Evolutionary conservation across 2,113 vertebrate species (phyloP).

Genomic region (Catharus bicknelli): DNA sequence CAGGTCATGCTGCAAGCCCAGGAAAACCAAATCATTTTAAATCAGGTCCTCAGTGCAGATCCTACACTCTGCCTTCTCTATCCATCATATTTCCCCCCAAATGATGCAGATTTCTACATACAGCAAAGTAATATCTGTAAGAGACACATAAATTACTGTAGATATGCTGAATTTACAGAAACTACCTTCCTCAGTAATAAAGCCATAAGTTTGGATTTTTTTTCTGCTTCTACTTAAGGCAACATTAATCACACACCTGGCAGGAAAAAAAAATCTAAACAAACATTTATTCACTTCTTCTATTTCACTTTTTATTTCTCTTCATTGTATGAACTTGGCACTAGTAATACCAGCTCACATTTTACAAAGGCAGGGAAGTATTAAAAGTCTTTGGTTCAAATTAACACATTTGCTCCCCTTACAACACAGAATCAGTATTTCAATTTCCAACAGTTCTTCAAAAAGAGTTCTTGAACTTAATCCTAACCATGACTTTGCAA

Average conservation of each 20-base stretch:
- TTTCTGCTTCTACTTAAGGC: background rate
- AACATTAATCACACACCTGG: background rate
- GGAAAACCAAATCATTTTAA: background rate
- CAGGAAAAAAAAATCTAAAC: background rate
- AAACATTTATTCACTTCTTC: background rate
- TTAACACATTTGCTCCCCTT: background rate
- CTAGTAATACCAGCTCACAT: background rate
- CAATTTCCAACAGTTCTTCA: background rate
- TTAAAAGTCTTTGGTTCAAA: background rate
- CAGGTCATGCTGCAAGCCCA: background rate
- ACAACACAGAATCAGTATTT: background rate
- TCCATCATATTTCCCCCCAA: background rate
- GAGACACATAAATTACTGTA: background rate
- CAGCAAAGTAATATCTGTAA: background rate
- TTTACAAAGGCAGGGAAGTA: background rate
- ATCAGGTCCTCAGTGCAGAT: background rate
- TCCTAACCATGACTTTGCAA: background rate
- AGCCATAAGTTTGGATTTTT: fast-evolving
- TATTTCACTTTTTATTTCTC: background rate
- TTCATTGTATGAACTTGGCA: background rate
- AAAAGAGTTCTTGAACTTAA: background rate
- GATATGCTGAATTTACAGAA: background rate
- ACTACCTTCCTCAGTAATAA: background rate
- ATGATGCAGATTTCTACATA: background rate
- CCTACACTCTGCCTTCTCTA: background rate